Percentiles rank a stretch among this genome's conserved stretches.
Evolutionary conservation across 2,797 vertebrate species (phyloP).

Genomic region (Syndactyla subalaris): DNA sequence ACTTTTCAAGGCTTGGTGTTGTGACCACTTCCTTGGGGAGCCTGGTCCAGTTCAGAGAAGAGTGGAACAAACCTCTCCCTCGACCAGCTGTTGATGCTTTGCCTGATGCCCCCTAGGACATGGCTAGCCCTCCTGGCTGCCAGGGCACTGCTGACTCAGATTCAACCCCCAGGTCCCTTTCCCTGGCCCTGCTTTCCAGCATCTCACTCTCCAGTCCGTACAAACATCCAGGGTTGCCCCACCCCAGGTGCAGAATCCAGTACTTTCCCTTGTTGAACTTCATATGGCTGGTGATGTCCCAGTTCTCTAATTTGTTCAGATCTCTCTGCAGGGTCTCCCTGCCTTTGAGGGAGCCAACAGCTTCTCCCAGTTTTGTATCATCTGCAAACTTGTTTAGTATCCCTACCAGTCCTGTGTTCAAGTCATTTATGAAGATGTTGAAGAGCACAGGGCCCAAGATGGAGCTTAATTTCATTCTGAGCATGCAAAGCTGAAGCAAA

Average conservation of each 20-base stretch:
- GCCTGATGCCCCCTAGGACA: not conserved
- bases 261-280: not conserved
- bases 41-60: not conserved
- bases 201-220: not conserved
- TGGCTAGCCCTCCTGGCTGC: not conserved
- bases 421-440: not conserved
- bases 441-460: not conserved
- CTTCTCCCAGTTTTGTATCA: not conserved
- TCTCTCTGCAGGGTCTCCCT: not conserved
- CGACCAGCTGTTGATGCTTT: not conserved
- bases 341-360: not conserved
- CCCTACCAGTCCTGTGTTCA: not conserved
- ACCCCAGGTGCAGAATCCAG: not conserved
- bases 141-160: not conserved
- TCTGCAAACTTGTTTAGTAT: not conserved
- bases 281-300: not conserved
- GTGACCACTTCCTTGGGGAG: not conserved
- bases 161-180: not conserved
- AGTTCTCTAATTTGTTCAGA: not conserved
- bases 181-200: not conserved
- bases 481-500: not conserved
- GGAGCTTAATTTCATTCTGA: constrained; percentile 1
- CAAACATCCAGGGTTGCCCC: not conserved
- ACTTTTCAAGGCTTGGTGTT: not conserved
- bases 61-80: not conserved